Percentiles rank a stretch among this genome's conserved stretches.
phyloP scores from a whole-genome alignment of 64 coral and sea anemone genomes.

The Dendronephthya gigantea region DNA sequence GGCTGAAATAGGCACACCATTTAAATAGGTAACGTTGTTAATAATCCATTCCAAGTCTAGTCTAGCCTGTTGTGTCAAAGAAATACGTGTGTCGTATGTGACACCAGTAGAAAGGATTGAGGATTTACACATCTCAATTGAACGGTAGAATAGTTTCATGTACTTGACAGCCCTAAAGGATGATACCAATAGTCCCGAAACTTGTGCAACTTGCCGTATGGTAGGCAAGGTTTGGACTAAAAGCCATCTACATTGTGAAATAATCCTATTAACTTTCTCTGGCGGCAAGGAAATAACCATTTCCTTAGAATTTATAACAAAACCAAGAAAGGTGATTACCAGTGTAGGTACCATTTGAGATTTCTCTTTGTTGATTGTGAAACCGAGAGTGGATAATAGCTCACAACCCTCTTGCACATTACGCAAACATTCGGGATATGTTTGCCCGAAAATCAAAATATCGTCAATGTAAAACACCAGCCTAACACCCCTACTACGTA shows the following conservation, averaged over 20 bases:
- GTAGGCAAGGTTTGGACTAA: background rate
- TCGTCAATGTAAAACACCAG: conserved; percentile 31
- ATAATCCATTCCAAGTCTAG: background rate
- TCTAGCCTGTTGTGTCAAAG: background rate
- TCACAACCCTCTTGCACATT: too few species aligned
- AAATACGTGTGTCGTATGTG: background rate
- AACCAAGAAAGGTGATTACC: background rate
- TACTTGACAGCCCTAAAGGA: conserved; percentile 10
- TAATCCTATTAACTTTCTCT: too few species aligned
- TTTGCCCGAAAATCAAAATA: background rate
- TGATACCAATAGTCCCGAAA: conserved; percentile 7
- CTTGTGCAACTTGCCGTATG: background rate
- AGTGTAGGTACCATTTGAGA: background rate
- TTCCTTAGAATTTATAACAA: too few species aligned
- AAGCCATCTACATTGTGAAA: too few species aligned
- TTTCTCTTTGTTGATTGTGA: background rate
- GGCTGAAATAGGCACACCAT: background rate
- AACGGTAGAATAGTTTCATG: conserved; percentile 15
- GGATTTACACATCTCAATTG: conserved; percentile 5
- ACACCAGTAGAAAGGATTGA: background rate
- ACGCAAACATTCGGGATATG: too few species aligned
- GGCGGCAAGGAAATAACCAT: too few species aligned
- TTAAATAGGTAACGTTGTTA: background rate
- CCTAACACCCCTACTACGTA: conserved; percentile 10
- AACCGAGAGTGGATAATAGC: background rate